A percentile compares a stretch with the other conserved stretches of the same genome.
phyloP scores from a whole-genome alignment of 2,888 invertebrate species.

The Polia nebulosa region DNA sequence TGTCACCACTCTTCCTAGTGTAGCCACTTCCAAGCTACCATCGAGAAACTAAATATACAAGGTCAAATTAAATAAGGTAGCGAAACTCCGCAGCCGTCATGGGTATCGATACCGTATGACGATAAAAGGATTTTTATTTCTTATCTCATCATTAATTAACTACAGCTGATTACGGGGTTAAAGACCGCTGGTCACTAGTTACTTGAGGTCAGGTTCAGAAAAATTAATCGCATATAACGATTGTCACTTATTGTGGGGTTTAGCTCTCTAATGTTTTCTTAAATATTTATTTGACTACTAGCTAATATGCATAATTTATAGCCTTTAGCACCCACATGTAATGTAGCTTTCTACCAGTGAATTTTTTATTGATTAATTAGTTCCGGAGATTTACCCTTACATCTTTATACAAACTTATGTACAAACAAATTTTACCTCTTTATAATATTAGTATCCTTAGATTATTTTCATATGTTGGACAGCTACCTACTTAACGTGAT shows the following conservation, averaged over 20 bases:
- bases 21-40: no score
- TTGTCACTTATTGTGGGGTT: background rate
- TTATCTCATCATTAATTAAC: background rate
- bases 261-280: background rate
- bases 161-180: constrained; percentile 2
- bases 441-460: no score
- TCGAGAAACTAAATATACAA: background rate
- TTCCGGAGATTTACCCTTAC: no score
- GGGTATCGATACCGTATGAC: background rate
- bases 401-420: no score
- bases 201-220: background rate
- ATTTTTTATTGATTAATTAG: no score
- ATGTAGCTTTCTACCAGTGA: no score
- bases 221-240: background rate
- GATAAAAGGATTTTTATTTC: background rate
- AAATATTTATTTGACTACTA: no score
- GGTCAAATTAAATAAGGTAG: background rate
- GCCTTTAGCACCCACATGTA: no score
- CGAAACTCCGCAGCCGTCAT: background rate
- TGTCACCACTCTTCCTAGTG: no score
- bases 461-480: background rate
- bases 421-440: no score
- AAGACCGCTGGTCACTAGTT: background rate
- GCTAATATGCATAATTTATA: no score
- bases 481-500: constrained; percentile 11